Evolutionary conservation across 2,113 vertebrate genomes (phyloP).

Genomic region (Rhadina sibilatrix): DNA sequence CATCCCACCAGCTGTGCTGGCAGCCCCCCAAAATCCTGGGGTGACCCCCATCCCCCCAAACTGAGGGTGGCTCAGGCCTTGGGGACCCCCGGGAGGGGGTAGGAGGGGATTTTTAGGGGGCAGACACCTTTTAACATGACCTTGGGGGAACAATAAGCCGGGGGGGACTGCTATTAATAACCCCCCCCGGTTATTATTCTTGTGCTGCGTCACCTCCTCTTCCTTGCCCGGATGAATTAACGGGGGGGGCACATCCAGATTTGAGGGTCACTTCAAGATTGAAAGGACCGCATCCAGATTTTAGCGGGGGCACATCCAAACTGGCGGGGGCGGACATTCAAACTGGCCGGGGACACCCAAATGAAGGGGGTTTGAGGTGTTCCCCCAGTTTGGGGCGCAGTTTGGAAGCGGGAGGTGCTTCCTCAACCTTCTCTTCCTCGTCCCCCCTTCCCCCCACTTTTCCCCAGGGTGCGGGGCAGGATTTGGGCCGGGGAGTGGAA

Average conservation of each 20-base stretch:
- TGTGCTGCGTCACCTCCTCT: background rate
- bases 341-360: background rate
- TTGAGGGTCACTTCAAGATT: background rate
- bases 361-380: background rate
- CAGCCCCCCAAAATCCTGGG: background rate
- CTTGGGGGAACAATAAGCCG: background rate
- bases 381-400: background rate
- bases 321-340: too few relatives aligned
- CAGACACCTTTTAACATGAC: background rate
- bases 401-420: background rate
- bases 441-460: background rate
- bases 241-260: background rate
- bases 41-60: background rate
- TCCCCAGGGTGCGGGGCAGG: constrained; percentile 7
- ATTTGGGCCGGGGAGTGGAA: background rate
- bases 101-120: background rate
- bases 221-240: background rate
- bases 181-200: background rate
- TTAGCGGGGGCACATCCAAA: background rate
- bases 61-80: background rate
- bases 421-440: background rate
- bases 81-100: background rate
- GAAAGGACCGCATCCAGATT: background rate
- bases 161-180: background rate
- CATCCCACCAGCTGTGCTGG: background rate